Evolutionary conservation across 2,113 vertebrate genomes (phyloP).

Genomic region (Lontra canadensis): DNA sequence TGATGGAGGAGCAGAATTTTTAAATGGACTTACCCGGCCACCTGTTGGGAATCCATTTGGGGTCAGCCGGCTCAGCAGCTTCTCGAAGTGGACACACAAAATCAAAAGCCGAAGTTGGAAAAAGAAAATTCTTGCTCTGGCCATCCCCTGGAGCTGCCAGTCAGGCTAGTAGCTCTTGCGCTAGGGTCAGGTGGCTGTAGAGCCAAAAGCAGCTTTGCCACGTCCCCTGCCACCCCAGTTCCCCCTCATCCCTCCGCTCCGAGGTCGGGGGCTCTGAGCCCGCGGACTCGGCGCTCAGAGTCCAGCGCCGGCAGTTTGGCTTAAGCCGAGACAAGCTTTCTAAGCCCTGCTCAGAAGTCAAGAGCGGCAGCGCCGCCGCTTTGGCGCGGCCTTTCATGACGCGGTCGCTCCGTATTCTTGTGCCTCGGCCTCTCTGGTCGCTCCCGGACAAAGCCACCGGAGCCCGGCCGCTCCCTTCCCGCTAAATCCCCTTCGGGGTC

Average conservation of each 20-base stretch:
- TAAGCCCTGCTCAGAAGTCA: slow-evolving; percentile 86
- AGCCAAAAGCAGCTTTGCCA: not conserved
- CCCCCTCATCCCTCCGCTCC: not conserved
- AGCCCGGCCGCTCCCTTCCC: slow-evolving; percentile 77
- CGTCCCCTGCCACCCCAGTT: not conserved
- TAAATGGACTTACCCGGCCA: slow-evolving; percentile 73
- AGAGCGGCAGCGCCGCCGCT: slow-evolving; percentile 84
- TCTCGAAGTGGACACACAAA: slow-evolving; percentile 29
- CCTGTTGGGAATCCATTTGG: slow-evolving; percentile 73
- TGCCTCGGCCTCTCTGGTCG: slow-evolving; percentile 81
- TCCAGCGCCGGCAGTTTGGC: slow-evolving; percentile 71
- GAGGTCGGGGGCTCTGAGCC: not conserved
- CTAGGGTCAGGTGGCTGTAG: not conserved
- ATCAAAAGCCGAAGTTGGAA: slow-evolving; percentile 57
- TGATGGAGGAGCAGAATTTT: not conserved
- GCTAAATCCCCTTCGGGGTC: slow-evolving; percentile 85
- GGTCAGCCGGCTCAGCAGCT: slow-evolving; percentile 37
- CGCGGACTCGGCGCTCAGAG: slow-evolving; percentile 27
- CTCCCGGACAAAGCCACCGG: slow-evolving; percentile 82
- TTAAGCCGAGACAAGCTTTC: slow-evolving; percentile 82
- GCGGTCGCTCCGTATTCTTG: slow-evolving; percentile 81
- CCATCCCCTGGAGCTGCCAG: too few species aligned
- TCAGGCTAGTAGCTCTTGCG: not conserved
- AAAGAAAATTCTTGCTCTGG: slow-evolving; percentile 38
- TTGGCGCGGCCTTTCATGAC: slow-evolving; percentile 83